A percentile compares a stretch with the other conserved stretches of the same genome.
Evolutionary conservation across 1,140 invertebrate genomes (phyloP).

Genomic region (Pogonognathellus flavescens): DNA sequence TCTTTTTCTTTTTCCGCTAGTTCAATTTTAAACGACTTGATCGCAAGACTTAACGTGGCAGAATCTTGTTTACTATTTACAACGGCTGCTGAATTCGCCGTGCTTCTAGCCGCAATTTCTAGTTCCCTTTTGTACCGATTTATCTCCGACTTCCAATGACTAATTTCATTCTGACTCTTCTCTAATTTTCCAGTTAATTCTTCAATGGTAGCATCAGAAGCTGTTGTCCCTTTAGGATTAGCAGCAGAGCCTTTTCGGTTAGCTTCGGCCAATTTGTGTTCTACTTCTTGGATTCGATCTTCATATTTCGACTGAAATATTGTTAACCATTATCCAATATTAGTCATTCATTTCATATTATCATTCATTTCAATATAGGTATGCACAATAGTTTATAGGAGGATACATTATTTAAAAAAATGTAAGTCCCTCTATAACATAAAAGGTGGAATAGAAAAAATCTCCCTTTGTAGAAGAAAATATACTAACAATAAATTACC

Average conservation of each 20-base stretch:
- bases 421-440: too few relatives aligned
- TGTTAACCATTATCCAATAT: too few relatives aligned
- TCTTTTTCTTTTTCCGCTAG: slow-evolving; percentile 57
- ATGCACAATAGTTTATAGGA: too few relatives aligned
- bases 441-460: too few relatives aligned
- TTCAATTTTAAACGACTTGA: slow-evolving; percentile 53
- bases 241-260: not conserved
- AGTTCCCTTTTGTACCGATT: slow-evolving; percentile 48
- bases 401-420: too few relatives aligned
- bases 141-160: slow-evolving; percentile 30
- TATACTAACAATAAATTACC: too few relatives aligned
- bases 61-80: slow-evolving; percentile 37
- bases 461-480: too few relatives aligned
- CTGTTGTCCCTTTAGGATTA: not conserved
- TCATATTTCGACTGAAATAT: slow-evolving; percentile 56
- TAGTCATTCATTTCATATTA: too few relatives aligned
- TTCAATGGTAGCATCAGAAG: not conserved
- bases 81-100: not conserved
- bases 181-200: not conserved
- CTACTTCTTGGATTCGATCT: slow-evolving; percentile 51
- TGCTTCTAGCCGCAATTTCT: slow-evolving; percentile 43
- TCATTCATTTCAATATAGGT: not conserved
- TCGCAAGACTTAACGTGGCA: slow-evolving; percentile 35
- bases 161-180: slow-evolving; percentile 28
- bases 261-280: slow-evolving; percentile 29